Conservation (phyloP, 2,113 vertebrate species). For the Boulengeromyrus knoepffleri region DNA sequence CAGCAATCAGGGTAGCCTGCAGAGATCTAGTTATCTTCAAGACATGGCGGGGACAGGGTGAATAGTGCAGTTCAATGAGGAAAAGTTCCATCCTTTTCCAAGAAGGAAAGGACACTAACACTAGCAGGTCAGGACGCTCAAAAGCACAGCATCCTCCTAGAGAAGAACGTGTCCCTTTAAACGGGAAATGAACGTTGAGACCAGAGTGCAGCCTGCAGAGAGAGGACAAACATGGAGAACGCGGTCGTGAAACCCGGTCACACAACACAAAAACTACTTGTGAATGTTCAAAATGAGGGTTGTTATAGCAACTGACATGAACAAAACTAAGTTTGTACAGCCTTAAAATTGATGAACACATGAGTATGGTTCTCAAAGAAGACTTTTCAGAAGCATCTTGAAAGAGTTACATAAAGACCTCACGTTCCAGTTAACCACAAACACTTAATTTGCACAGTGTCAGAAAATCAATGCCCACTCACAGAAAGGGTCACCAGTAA, state of each 20-base stretch:
- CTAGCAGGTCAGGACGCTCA: neutral
- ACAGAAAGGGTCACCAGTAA: neutral
- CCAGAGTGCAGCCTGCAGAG: neutral
- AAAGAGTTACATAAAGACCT: neutral
- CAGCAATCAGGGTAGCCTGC: neutral
- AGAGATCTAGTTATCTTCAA: neutral
- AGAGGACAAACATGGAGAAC: neutral
- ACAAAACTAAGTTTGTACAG: neutral
- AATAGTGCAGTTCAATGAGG: neutral
- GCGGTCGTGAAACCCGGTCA: neutral
- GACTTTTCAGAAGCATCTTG: neutral
- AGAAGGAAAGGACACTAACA: neutral
- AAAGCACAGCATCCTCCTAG: neutral
- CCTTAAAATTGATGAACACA: neutral
- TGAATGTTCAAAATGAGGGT: slow-evolving; percentile 5
- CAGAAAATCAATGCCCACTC: neutral
- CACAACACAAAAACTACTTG: neutral
- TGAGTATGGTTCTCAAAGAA: neutral
- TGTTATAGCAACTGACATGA: neutral
- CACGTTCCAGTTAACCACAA: neutral
- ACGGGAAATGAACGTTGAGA: neutral
- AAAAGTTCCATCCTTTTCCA: neutral
- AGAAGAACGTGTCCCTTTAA: neutral
- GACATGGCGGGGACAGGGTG: neutral
- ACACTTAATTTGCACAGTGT: neutral